A percentile compares a stretch with the other conserved stretches of the same genome.
phyloP scores from a whole-genome alignment of 35 echinoderm and acorn worm genomes.

The Hemicentrotus pulcherrimus region DNA sequence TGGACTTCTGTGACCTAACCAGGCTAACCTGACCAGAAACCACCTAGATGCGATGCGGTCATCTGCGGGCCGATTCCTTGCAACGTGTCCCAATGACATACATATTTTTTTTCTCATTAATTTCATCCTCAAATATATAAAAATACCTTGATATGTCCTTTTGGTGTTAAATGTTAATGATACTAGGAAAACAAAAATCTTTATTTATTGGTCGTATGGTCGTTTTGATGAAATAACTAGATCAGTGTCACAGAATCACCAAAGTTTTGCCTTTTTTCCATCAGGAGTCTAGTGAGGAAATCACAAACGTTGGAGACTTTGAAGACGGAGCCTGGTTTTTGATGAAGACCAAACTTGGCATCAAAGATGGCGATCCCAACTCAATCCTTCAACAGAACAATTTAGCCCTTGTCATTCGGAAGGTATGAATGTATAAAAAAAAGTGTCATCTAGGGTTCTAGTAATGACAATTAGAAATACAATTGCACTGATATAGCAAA shows the following conservation, averaged over 20 bases:
- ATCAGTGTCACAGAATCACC: not conserved
- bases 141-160: too few species aligned
- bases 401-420: slow-evolving; percentile 83
- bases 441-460: too few species aligned
- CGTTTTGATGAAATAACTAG: too few species aligned
- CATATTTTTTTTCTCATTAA: too few species aligned
- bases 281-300: not conserved
- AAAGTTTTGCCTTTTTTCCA: not conserved
- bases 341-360: slow-evolving; percentile 79
- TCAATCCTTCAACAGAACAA: slow-evolving; percentile 75
- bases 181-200: not conserved
- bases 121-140: too few species aligned
- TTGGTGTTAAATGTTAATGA: not conserved
- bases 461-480: too few species aligned
- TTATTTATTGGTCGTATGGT: not conserved
- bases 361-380: slow-evolving; percentile 62
- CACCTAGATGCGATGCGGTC: not conserved
- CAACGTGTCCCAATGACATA: too few species aligned
- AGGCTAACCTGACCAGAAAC: not conserved
- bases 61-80: not conserved
- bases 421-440: slow-evolving; percentile 75
- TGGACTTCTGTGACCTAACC: not conserved
- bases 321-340: slow-evolving; percentile 76
- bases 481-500: too few species aligned
- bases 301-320: slow-evolving; percentile 62